Percentiles rank a stretch among this genome's conserved stretches.
Conservation (phyloP, 2,113 vertebrate genomes). For the Bagarius yarrelli region DNA sequence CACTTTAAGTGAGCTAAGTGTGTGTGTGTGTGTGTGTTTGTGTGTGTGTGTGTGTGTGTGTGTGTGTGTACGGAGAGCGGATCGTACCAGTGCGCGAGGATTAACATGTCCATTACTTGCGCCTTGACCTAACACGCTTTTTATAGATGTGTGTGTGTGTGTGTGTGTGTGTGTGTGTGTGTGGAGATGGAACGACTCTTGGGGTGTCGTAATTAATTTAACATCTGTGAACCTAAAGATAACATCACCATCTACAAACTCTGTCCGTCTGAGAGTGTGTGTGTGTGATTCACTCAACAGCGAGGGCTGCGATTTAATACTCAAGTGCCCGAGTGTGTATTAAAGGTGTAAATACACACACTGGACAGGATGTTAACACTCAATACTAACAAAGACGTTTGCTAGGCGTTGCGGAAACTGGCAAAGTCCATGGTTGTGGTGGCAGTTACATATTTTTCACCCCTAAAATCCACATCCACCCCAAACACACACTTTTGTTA, state of each 20-base stretch:
- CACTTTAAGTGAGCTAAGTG: not conserved
- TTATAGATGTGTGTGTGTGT: not conserved
- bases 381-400: not conserved
- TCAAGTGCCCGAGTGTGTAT: not conserved
- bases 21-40: not conserved
- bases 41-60: not conserved
- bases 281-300: not conserved
- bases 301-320: not conserved
- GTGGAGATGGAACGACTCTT: slow-evolving; percentile 19
- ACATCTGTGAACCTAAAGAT: no score
- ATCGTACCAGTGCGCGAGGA: not conserved
- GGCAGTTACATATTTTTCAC: not conserved
- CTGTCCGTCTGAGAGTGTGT: not conserved
- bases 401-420: not conserved
- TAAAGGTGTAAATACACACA: not conserved
- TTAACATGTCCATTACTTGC: slow-evolving; percentile 16
- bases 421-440: not conserved
- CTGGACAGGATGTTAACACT: not conserved
- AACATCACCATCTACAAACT: slow-evolving; percentile 34
- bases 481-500: not conserved
- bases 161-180: not conserved
- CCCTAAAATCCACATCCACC: not conserved
- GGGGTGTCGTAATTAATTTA: no score
- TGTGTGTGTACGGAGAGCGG: not conserved
- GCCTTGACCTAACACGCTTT: slow-evolving; percentile 5